A percentile compares a stretch with the other conserved stretches of the same genome.
Evolutionary conservation across 2,888 invertebrate species (phyloP).

Genomic region (Drosophila paranaensis): DNA sequence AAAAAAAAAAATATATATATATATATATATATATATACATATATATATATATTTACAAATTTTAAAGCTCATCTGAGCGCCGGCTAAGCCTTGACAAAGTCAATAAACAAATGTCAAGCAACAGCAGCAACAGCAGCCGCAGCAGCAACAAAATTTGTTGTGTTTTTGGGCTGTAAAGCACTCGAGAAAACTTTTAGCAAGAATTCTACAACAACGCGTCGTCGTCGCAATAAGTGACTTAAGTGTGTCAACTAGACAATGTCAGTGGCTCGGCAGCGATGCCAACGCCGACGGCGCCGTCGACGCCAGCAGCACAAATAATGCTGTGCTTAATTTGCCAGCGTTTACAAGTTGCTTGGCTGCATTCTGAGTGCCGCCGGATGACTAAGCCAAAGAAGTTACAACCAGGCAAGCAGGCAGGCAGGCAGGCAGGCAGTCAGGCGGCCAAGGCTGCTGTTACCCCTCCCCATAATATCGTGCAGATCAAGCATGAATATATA

Average conservation of each 20-base stretch:
- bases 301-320: slow-evolving; percentile 33
- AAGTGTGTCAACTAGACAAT: slow-evolving; percentile 81
- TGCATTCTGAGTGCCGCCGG: slow-evolving; percentile 69
- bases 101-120: slow-evolving; percentile 55
- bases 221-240: slow-evolving; percentile 68
- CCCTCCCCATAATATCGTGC: slow-evolving; percentile 50
- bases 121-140: slow-evolving; percentile 1
- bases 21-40: neutral
- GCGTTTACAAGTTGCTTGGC: slow-evolving; percentile 71
- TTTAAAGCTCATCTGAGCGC: slow-evolving; percentile 28
- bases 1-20: too few relatives aligned
- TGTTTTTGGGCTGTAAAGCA: slow-evolving; percentile 57
- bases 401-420: slow-evolving; percentile 21
- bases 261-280: slow-evolving; percentile 61
- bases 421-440: slow-evolving; percentile 1
- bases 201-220: slow-evolving; percentile 56
- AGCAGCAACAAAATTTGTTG: slow-evolving; percentile 1
- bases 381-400: slow-evolving; percentile 80
- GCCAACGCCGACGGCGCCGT: slow-evolving; percentile 23
- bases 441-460: slow-evolving; percentile 64
- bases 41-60: neutral
- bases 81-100: slow-evolving; percentile 53
- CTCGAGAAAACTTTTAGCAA: slow-evolving; percentile 58
- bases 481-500: slow-evolving; percentile 21
- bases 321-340: slow-evolving; percentile 75